Conservation (phyloP, 2,113 vertebrate species). For the Trogon melanurus region DNA sequence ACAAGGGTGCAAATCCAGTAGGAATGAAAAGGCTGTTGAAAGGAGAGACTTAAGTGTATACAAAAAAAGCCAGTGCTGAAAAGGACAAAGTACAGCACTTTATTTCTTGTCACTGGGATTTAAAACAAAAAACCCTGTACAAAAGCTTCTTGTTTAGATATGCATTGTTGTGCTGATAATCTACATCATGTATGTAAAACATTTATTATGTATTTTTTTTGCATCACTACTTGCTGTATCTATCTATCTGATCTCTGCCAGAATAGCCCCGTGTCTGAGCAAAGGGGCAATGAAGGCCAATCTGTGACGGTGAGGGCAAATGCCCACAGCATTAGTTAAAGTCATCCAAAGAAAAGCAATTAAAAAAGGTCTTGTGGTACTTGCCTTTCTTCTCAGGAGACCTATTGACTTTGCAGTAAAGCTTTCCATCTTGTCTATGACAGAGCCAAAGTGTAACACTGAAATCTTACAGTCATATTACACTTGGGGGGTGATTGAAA, state of each 20-base stretch:
- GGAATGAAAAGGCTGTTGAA: background rate
- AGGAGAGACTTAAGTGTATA: background rate
- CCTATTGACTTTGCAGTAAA: conserved; percentile 3
- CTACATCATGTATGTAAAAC: background rate
- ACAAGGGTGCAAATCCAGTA: background rate
- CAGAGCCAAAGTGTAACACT: background rate
- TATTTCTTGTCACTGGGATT: background rate
- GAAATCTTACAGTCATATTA: background rate
- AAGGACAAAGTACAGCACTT: background rate
- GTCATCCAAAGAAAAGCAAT: conserved; percentile 33
- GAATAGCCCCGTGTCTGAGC: background rate
- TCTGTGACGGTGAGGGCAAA: background rate
- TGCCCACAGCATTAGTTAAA: conserved; percentile 47
- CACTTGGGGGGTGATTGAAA: background rate
- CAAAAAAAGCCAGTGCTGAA: background rate
- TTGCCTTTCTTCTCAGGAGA: conserved; percentile 15
- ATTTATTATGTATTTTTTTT: background rate
- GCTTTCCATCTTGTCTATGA: background rate
- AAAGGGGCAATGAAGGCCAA: background rate
- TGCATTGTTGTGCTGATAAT: background rate
- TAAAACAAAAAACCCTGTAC: background rate
- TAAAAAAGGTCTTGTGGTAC: conserved; percentile 32
- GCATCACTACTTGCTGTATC: background rate
- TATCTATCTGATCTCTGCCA: background rate
- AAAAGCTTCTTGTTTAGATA: background rate